phyloP scores from a whole-genome alignment of 2,113 vertebrate species.

The Chrysochloris asiatica region DNA sequence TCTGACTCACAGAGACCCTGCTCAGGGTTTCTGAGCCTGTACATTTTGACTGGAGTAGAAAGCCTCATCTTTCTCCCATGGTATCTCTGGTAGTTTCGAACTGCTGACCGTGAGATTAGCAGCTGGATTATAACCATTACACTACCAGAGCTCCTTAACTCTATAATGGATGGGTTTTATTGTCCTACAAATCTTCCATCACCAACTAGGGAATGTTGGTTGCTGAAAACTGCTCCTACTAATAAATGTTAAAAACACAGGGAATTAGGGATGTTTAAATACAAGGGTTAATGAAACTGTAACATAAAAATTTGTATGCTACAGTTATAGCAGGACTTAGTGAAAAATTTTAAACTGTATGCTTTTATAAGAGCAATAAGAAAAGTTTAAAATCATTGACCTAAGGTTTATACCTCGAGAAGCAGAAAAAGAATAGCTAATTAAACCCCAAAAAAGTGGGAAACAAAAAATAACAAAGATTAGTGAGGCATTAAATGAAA shows the following conservation, averaged over 20 bases:
- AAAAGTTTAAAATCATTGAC: background rate
- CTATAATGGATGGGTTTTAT: background rate
- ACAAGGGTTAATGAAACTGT: background rate
- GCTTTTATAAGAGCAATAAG: background rate
- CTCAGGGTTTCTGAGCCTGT: too few relatives aligned
- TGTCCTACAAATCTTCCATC: background rate
- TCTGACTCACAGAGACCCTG: too few relatives aligned
- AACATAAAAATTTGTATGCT: background rate
- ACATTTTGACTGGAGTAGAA: too few relatives aligned
- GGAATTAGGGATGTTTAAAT: background rate
- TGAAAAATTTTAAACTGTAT: background rate
- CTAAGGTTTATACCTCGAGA: background rate
- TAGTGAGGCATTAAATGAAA: background rate
- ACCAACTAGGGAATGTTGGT: background rate
- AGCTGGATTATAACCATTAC: too few relatives aligned
- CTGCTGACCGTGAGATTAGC: too few relatives aligned
- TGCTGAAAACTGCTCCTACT: background rate
- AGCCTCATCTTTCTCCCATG: too few relatives aligned
- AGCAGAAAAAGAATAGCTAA: background rate
- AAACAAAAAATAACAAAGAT: background rate
- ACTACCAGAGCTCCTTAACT: too few relatives aligned
- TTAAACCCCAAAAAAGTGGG: background rate
- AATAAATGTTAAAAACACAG: background rate
- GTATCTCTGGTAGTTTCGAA: too few relatives aligned
- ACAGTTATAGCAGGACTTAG: background rate